phyloP scores from a whole-genome alignment of 2,113 vertebrate genomes.

The Beaufortia kweichowensis region DNA sequence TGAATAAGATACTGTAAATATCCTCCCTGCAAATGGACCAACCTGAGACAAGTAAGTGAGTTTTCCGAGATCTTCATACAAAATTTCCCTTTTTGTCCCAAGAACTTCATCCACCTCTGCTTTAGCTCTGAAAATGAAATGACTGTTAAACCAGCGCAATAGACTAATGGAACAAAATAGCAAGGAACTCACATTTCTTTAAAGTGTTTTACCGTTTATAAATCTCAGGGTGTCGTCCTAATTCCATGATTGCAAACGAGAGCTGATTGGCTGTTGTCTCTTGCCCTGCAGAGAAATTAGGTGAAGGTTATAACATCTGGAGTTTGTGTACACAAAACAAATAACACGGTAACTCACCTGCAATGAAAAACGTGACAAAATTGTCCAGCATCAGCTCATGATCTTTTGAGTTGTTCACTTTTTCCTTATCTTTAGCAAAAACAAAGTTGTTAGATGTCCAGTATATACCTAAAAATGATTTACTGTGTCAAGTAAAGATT shows the following conservation, averaged over 20 bases:
- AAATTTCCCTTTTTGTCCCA: constrained; percentile 83
- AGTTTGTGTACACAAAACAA: neutral
- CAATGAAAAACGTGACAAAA: constrained; percentile 90
- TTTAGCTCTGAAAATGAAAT: constrained; percentile 68
- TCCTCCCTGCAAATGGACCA: constrained; percentile 1
- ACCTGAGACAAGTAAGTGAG: constrained; percentile 88
- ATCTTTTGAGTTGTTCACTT: constrained; percentile 68
- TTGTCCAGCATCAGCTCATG: constrained; percentile 89
- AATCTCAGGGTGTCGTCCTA: constrained; percentile 83
- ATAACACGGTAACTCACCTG: constrained; percentile 72
- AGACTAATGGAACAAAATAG: neutral
- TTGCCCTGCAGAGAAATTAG: constrained; percentile 74
- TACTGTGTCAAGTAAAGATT: neutral
- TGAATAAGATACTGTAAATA: too few species aligned
- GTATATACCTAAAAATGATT: neutral
- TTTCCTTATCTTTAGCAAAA: constrained; percentile 71
- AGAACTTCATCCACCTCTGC: constrained; percentile 87
- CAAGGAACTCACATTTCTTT: neutral
- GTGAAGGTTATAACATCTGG: neutral
- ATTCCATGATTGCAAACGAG: constrained; percentile 85
- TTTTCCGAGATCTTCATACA: constrained; percentile 83
- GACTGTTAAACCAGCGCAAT: neutral
- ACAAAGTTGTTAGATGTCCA: neutral
- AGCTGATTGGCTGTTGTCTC: constrained; percentile 90
- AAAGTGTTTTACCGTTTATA: constrained; percentile 72